These are phyloP conservation scores for Esperia sulphurella DNA, from an alignment of 2,888 invertebrate species.

Conservation along the genomic window DNA sequence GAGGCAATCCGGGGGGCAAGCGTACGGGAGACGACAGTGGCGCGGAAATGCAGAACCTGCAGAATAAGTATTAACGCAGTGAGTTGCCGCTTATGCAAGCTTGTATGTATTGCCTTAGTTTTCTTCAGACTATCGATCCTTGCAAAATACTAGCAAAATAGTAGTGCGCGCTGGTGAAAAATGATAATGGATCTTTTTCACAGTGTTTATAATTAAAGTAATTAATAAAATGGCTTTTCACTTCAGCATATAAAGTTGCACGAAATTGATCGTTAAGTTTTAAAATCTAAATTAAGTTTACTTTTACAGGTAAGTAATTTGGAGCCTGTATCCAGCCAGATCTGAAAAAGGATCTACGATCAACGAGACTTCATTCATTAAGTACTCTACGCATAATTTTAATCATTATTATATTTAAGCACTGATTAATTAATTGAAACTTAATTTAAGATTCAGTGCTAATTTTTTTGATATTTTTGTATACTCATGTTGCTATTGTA, in stretches of 20 bases:
- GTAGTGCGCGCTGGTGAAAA: too few relatives aligned
- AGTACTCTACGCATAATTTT: conserved; percentile 4
- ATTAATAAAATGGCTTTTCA: too few relatives aligned
- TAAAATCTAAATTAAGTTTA: neutral
- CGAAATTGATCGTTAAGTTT: too few relatives aligned
- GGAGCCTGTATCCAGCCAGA: neutral
- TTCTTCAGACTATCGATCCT: too few relatives aligned
- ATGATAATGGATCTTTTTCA: too few relatives aligned
- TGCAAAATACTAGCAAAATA: too few relatives aligned
- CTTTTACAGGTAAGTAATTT: neutral
- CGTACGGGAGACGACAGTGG: conserved; percentile 31
- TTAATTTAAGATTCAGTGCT: conserved; percentile 7
- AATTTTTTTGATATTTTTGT: conserved; percentile 11
- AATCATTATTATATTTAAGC: conserved; percentile 1
- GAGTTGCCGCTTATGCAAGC: conserved; percentile 2
- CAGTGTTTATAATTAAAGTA: too few relatives aligned
- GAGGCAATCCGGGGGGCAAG: conserved; percentile 45
- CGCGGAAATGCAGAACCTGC: conserved; percentile 52
- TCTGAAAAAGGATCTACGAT: neutral
- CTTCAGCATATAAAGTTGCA: too few relatives aligned
- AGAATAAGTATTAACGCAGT: conserved; percentile 52
- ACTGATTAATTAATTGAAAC: conserved; percentile 13
- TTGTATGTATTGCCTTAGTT: neutral
- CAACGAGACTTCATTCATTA: neutral
- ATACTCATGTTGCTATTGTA: conserved; percentile 11